Base-by-base conservation (phyloP, 53 echinoderm and acorn worm genomes). In the Astropecten irregularis region DNA sequence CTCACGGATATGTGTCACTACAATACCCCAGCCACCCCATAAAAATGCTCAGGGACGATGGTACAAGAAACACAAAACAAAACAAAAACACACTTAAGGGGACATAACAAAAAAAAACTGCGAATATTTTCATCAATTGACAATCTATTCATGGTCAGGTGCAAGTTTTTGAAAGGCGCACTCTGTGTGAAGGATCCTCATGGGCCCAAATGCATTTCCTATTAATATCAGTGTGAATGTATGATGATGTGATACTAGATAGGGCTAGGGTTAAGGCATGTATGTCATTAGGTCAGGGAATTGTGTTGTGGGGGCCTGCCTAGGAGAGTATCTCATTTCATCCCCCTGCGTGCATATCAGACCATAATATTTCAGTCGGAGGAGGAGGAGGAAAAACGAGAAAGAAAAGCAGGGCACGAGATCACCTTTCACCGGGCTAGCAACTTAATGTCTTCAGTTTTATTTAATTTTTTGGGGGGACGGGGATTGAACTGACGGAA, bases 221-320 rank as follows among this genome's bases (percentile, higher is more conserved):
- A n/a, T n/a, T n/a, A n/a, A 71, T 71, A 71, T 32, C 49, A 71
- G 31, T 71, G 71, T 71, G 71, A 50, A 71, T 49, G 71, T 71
- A 71, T 71, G 52, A n/a, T n/a, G n/a, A 71, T 39, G 23, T 55
- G 73, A 37, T 23, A 74, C 21, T 2, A 0, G 74, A 74, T 74
- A 74, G 74, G 39, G 37, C 38, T 22, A 74, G 56, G 74, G 74
- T 74, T 74, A 40, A 36, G 42, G 26, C 74, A 57, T 56, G 74
- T 74, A 74, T 74, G 74, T 74, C 74, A 57, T 74, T 74, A 74
- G 74, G 74, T 74, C 74, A 74, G 40, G 38, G 40, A 57, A 74
- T 58, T n/a, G 74, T 57, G 74, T 74, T 29, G 56, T 74, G 4
- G 56, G 74, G 56, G n/a, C n/a, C n/a, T 74, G 74, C 74, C 40